Evolutionary conservation across 2,797 vertebrate species (phyloP), one percentile per base, ranked within the genome.

Genomic region (Podarcis siculus): DNA sequence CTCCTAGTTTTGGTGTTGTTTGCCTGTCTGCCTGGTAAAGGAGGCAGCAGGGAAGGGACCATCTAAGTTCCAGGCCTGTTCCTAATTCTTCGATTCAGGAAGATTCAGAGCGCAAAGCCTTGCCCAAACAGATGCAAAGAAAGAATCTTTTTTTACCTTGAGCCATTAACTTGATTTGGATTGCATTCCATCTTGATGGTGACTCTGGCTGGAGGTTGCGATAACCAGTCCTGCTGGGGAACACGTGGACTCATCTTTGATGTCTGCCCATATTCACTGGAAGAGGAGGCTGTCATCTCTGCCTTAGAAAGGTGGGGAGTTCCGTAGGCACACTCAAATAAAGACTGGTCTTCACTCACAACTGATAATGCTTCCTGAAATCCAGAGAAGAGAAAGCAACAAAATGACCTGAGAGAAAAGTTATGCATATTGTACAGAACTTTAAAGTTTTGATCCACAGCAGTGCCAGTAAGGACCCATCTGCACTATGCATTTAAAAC

Each of bases 151-250:
- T 37, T 93, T 97, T 97, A 98, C 97, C 98, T 98, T 82, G 97
- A 97, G 86, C 97, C 97, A 0, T 98, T 98, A 93, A 98, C 97
- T 93, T 98, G 98, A 90, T 95, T 97, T 23, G 97, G 96, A 93
- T 97, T 97, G 77, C 97, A 98, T 91, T 98, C 98, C 98, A 98
- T 98, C 95, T 98, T 98, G 95, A 98, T 98, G 92, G 97, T 98
- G 94, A 98, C 97, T 86, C 97, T 96, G 71, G 97, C 92, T 0
- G 97, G 96, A 73, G 98, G 96, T 73, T 97, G 97, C 2, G 97
- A 95, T 91, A 98, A 95, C 98, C 98, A 98, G 94, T 98, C 98
- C 94, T 98, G 97, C 92, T 97, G 98, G 45, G 98, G 98, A 49
- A 97, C 97, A 2, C 98, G 96, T 0, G 98, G 98, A 94, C 98